Percentiles rank a stretch among this genome's conserved stretches.
These are phyloP conservation scores for Oscheius sp. DNA, from an alignment of 1,140 invertebrate species.

Conservation along the genomic window DNA sequence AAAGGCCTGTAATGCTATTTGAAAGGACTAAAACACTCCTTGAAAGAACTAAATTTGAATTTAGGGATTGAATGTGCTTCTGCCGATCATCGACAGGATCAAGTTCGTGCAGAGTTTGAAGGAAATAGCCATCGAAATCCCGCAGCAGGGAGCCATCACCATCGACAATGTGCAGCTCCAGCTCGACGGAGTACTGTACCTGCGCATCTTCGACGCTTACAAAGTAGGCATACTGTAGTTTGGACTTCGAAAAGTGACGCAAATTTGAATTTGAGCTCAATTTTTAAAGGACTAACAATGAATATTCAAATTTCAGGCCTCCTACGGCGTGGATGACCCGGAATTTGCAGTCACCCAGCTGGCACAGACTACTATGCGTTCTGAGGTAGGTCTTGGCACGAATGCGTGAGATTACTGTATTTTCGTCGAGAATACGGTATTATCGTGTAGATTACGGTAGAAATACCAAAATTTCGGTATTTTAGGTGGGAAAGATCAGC, in stretches of 20 bases:
- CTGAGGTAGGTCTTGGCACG: slow-evolving; percentile 70
- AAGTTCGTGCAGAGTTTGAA: slow-evolving; percentile 98
- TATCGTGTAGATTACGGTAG: no score
- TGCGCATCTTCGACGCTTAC: slow-evolving; percentile 88
- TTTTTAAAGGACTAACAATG: no score
- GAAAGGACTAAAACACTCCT: background rate
- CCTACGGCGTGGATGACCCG: slow-evolving; percentile 97
- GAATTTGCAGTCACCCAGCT: slow-evolving; percentile 98
- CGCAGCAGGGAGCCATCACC: slow-evolving; percentile 95
- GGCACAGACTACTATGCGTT: slow-evolving; percentile 97
- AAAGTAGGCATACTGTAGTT: no score
- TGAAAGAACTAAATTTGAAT: background rate
- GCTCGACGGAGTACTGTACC: slow-evolving; percentile 95
- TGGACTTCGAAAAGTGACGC: background rate
- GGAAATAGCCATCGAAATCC: slow-evolving; percentile 98
- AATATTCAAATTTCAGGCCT: slow-evolving; percentile 67
- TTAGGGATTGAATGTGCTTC: slow-evolving; percentile 82
- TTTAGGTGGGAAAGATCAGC: slow-evolving; percentile 80
- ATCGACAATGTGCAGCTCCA: slow-evolving; percentile 79
- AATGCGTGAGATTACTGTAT: background rate
- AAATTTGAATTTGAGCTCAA: slow-evolving; percentile 20
- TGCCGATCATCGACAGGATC: slow-evolving; percentile 87
- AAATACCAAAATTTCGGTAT: no score
- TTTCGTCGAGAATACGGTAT: no score
- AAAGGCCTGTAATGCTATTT: no score